Conservation (phyloP, 2,888 invertebrate species). For the Cephus runcator region DNA sequence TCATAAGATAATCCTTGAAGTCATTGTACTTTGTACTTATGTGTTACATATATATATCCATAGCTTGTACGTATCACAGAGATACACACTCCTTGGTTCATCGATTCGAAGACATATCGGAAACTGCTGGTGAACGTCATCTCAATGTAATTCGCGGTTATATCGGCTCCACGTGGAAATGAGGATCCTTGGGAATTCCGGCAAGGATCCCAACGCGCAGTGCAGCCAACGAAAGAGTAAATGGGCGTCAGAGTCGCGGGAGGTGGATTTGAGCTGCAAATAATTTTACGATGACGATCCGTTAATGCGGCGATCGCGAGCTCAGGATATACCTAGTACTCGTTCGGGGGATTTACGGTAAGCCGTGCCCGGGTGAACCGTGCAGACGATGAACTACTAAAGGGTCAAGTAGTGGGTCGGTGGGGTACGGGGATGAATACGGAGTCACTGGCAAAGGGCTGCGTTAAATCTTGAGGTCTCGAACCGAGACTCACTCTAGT, state of each 20-base stretch:
- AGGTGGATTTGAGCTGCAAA: background rate
- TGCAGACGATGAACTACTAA: background rate
- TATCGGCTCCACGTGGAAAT: background rate
- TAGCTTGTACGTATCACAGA: background rate
- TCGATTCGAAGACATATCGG: background rate
- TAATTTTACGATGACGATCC: conserved; percentile 37
- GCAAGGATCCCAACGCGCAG: background rate
- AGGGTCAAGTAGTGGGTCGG: background rate
- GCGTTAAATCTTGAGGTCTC: background rate
- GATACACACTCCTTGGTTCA: background rate
- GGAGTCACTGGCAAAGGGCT: background rate
- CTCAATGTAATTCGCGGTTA: background rate
- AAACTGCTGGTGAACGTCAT: background rate
- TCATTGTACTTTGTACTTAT: background rate
- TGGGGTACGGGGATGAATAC: background rate
- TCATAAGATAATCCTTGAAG: background rate
- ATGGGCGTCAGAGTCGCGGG: background rate
- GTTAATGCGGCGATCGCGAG: conserved; percentile 42
- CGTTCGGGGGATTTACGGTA: conserved; percentile 49
- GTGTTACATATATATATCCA: background rate
- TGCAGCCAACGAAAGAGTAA: background rate
- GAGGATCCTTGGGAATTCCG: background rate
- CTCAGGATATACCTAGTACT: conserved; percentile 20
- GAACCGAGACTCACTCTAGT: conserved; percentile 31
- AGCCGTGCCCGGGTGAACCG: background rate